These are phyloP conservation scores for Stenurella melanura DNA, from an alignment of 2,888 invertebrate species.

Conservation along the genomic window DNA sequence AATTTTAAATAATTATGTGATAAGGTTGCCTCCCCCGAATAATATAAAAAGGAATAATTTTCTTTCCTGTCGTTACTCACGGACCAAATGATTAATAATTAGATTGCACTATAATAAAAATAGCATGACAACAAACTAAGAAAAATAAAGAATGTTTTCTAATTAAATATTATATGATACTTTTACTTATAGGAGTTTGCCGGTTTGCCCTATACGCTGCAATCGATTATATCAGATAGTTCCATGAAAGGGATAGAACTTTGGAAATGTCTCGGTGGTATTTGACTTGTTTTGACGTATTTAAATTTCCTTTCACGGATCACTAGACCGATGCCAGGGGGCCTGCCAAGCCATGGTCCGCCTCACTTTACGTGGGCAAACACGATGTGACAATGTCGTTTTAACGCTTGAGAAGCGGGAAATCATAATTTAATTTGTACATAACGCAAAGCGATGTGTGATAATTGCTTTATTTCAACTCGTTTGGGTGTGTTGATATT, in stretches of 20 bases:
- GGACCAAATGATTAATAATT: too few relatives aligned
- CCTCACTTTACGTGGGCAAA: constrained; percentile 29
- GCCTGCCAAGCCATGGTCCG: constrained; percentile 11
- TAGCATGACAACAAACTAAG: too few relatives aligned
- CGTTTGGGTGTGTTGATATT: constrained; percentile 40
- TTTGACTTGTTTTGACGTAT: constrained; percentile 49
- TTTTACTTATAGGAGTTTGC: too few relatives aligned
- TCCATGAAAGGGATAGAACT: constrained; percentile 17
- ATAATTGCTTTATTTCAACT: constrained; percentile 55
- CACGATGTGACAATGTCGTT: constrained; percentile 52
- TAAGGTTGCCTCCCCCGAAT: too few relatives aligned
- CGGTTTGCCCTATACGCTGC: neutral
- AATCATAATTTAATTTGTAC: constrained; percentile 48
- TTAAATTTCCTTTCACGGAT: constrained; percentile 46
- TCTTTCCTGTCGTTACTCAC: too few relatives aligned
- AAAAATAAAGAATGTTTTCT: too few relatives aligned
- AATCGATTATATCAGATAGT: constrained; percentile 5
- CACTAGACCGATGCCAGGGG: constrained; percentile 34
- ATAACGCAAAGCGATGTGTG: constrained; percentile 49
- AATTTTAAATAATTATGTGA: too few relatives aligned
- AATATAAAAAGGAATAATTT: too few relatives aligned
- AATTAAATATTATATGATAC: too few relatives aligned
- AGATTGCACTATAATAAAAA: too few relatives aligned
- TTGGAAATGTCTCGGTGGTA: constrained; percentile 40
- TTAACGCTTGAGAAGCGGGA: constrained; percentile 44